These are phyloP conservation scores for Xerus rutilus DNA, from an alignment of 2,797 vertebrate genomes.

Conservation along the genomic window DNA sequence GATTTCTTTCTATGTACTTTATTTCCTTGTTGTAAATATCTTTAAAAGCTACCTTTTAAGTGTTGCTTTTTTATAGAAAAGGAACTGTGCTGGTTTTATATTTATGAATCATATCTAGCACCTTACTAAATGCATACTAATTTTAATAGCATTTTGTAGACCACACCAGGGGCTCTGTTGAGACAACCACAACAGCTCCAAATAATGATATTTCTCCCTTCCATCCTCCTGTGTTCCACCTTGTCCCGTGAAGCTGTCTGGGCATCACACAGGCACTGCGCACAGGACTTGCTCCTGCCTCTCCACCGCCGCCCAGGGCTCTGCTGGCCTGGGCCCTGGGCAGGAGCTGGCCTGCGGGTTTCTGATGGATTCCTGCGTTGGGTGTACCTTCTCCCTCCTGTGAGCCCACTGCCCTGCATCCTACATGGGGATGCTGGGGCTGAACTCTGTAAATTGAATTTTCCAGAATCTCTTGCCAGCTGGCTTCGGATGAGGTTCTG, in stretches of 20 bases:
- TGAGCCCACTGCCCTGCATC: fast-evolving
- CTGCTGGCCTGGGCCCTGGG: background rate
- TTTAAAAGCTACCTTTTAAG: background rate
- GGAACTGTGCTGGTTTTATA: background rate
- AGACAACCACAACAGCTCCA: background rate
- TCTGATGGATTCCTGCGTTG: fast-evolving
- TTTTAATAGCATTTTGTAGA: background rate
- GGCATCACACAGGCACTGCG: no score
- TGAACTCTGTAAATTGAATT: background rate
- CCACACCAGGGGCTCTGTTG: background rate
- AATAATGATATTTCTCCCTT: background rate
- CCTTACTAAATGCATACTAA: background rate
- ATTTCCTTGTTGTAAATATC: background rate
- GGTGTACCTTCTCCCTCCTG: background rate
- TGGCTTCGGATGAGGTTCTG: background rate
- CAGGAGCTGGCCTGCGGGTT: fast-evolving
- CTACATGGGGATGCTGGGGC: background rate
- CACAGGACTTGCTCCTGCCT: no score
- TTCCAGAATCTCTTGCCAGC: background rate
- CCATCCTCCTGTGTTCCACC: background rate
- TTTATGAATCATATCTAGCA: background rate
- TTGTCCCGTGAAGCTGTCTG: background rate
- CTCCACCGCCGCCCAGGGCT: no score
- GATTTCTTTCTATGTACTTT: background rate
- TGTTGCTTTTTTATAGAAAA: conserved; percentile 21